These are phyloP conservation scores for Elmis aenea DNA, from an alignment of 2,888 invertebrate genomes.

Conservation along the genomic window DNA sequence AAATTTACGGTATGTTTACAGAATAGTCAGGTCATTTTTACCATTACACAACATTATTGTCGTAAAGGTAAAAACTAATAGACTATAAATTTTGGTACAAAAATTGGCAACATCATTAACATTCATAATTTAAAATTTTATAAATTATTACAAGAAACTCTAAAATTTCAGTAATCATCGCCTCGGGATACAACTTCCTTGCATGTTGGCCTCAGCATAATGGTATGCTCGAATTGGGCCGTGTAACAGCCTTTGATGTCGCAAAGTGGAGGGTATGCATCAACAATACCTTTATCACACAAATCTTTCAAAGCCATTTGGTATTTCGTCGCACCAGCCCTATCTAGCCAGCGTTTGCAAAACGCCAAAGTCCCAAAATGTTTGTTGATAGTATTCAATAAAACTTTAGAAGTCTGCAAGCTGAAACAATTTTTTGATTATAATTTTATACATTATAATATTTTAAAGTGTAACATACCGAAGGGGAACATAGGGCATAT, in stretches of 20 bases:
- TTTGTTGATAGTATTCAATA: constrained; percentile 90
- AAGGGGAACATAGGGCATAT: constrained; percentile 85
- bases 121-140: neutral
- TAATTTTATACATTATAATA: constrained; percentile 1
- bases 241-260: constrained; percentile 97
- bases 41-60: no score
- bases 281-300: constrained; percentile 96
- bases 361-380: constrained; percentile 97
- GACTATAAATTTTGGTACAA: no score
- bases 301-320: constrained; percentile 98
- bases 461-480: constrained; percentile 51
- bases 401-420: constrained; percentile 86
- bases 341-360: constrained; percentile 98
- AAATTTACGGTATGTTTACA: no score
- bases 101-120: no score
- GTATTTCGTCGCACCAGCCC: constrained; percentile 94
- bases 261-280: constrained; percentile 96
- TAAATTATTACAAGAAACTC: constrained; percentile 66
- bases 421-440: constrained; percentile 50
- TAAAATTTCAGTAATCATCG: constrained; percentile 75
- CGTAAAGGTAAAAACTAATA: no score
- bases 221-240: constrained; percentile 98
- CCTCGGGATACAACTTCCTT: constrained; percentile 98
- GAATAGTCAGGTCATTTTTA: no score
- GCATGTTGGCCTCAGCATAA: constrained; percentile 94